These are phyloP conservation scores for Panagrolaimus sp. DNA, from an alignment of 1,140 invertebrate genomes.

Conservation along the genomic window DNA sequence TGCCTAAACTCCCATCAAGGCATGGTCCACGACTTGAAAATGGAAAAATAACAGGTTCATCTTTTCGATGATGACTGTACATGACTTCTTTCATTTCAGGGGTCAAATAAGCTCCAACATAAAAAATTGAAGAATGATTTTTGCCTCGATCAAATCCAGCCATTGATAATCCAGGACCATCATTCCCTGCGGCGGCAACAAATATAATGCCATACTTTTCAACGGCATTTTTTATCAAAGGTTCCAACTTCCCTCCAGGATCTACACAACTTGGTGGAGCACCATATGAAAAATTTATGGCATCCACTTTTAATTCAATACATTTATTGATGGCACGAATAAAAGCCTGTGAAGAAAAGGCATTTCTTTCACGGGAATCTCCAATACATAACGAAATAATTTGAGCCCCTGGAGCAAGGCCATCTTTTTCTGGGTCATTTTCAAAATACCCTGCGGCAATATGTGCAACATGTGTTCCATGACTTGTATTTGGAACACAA, in stretches of 20 bases:
- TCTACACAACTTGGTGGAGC: too few species aligned
- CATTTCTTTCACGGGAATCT: constrained; percentile 70
- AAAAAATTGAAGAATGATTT: background rate
- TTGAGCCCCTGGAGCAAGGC: constrained; percentile 89
- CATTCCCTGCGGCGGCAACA: constrained; percentile 85
- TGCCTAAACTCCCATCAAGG: background rate
- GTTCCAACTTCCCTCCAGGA: too few species aligned
- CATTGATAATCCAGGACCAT: constrained; percentile 77
- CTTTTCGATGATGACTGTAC: background rate
- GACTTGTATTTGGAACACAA: constrained; percentile 68
- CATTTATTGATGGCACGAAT: constrained; percentile 67
- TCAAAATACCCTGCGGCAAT: constrained; percentile 87
- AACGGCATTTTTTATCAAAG: constrained; percentile 36
- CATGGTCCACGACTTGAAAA: constrained; percentile 91
- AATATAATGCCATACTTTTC: constrained; percentile 74
- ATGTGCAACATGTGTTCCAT: constrained; percentile 93
- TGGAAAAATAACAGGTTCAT: constrained; percentile 77
- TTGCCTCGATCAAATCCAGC: constrained; percentile 62
- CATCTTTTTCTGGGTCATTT: constrained; percentile 79
- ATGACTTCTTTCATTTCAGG: background rate
- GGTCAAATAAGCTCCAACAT: background rate
- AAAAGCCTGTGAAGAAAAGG: constrained; percentile 69
- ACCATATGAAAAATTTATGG: too few species aligned
- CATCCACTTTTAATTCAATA: too few species aligned
- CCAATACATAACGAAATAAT: constrained; percentile 84